Conservation (phyloP, 2,888 invertebrate genomes). For the Pelosia muscerda region DNA sequence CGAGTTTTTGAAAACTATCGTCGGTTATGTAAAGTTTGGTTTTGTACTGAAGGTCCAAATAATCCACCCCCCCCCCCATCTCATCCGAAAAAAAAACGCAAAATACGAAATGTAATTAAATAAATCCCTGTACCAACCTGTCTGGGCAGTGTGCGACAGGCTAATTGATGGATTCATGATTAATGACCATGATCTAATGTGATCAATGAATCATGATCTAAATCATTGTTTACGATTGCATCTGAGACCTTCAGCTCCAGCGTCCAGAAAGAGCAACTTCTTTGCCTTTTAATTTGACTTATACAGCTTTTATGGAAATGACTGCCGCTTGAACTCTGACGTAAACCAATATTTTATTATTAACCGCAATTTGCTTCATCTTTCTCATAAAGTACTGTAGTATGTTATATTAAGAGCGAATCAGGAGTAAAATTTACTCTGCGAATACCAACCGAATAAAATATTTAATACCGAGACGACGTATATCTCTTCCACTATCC, state of each 20-base stretch:
- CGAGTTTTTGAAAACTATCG: not conserved
- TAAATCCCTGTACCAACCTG: no score
- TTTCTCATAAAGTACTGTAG: conserved; percentile 12
- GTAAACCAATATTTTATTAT: not conserved
- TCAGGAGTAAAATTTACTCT: conserved; percentile 35
- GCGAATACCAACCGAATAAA: conserved; percentile 43
- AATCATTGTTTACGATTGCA: not conserved
- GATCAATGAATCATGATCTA: not conserved
- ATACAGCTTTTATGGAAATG: no score
- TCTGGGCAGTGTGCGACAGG: no score
- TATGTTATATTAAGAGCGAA: conserved; percentile 22
- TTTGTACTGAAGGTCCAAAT: not conserved
- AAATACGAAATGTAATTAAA: no score
- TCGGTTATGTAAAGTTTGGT: not conserved
- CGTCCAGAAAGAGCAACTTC: no score
- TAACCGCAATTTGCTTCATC: conserved; percentile 9
- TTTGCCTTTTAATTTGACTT: no score
- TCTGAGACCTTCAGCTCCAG: not conserved
- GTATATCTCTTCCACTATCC: conserved; percentile 45
- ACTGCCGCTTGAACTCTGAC: no score
- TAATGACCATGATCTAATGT: no score
- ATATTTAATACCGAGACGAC: conserved; percentile 48
- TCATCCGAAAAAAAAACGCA: no score
- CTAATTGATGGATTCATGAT: no score
- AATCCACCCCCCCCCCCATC: no score